These are phyloP conservation scores for Malacoctenus gilli DNA, from an alignment of 2,797 vertebrate genomes.

Conservation along the genomic window DNA sequence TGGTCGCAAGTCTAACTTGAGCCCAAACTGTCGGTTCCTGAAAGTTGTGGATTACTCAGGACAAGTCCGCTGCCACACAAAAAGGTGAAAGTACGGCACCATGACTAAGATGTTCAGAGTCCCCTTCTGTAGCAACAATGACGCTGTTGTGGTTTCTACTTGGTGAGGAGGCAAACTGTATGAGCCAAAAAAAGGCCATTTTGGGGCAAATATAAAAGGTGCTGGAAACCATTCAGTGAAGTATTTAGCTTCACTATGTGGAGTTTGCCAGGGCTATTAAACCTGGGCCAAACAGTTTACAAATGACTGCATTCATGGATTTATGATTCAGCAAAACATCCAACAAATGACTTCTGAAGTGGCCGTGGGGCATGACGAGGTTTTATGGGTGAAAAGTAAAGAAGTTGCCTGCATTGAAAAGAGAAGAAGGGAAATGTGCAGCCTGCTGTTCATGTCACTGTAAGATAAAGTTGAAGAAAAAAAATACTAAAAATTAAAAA, in stretches of 20 bases:
- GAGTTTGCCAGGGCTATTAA: slow-evolving; percentile 3
- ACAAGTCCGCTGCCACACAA: slow-evolving; percentile 14
- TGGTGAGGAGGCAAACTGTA: slow-evolving; percentile 34
- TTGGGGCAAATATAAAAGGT: slow-evolving; percentile 38
- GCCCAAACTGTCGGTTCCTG: slow-evolving; percentile 42
- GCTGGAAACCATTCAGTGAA: slow-evolving; percentile 34
- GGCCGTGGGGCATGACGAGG: slow-evolving; percentile 5
- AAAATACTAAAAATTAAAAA: too few species aligned
- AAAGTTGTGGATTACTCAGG: slow-evolving; percentile 24
- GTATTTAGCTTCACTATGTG: slow-evolving; percentile 33
- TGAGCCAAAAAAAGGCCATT: slow-evolving; percentile 40
- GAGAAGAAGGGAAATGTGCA: slow-evolving; percentile 1
- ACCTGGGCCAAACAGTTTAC: slow-evolving; percentile 19
- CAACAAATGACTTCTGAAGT: slow-evolving; percentile 24
- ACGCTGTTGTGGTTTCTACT: slow-evolving; percentile 33
- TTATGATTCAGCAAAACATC: slow-evolving; percentile 15
- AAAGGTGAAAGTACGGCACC: slow-evolving; percentile 21
- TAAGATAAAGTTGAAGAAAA: slow-evolving; percentile 33
- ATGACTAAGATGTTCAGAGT: slow-evolving; percentile 5
- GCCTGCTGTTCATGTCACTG: slow-evolving; percentile 24
- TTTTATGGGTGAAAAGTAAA: too few species aligned
- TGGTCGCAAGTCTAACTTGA: slow-evolving; percentile 47
- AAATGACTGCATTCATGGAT: slow-evolving; percentile 21
- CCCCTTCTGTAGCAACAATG: slow-evolving; percentile 40
- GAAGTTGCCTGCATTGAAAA: slow-evolving; percentile 17